These are phyloP conservation scores for Saguinus midas DNA, from an alignment of 2,113 vertebrate genomes.

Conservation along the genomic window DNA sequence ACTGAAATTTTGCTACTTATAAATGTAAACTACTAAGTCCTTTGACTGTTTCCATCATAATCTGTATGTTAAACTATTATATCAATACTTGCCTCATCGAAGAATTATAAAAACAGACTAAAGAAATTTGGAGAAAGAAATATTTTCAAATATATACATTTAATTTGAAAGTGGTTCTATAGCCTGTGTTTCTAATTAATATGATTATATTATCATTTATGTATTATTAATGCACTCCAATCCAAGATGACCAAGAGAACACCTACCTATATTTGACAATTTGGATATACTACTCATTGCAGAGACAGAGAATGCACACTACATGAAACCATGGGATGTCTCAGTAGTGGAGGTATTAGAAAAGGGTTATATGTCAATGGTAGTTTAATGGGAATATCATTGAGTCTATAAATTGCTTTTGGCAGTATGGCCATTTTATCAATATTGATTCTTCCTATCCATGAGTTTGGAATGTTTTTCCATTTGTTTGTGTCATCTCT, in stretches of 20 bases:
- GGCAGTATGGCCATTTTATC: too few species aligned
- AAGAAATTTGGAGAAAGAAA: neutral
- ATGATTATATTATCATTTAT: neutral
- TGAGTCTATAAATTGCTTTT: too few species aligned
- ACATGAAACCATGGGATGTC: accelerated
- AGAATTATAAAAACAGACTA: neutral
- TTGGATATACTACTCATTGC: accelerated
- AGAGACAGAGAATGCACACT: neutral
- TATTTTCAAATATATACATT: neutral
- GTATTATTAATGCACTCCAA: neutral
- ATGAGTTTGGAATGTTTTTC: too few species aligned
- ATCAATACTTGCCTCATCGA: neutral
- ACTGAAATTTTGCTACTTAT: neutral
- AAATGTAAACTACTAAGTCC: neutral
- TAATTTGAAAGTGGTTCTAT: neutral
- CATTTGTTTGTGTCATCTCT: too few species aligned
- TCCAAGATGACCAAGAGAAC: neutral
- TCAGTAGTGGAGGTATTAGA: neutral
- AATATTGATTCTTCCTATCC: too few species aligned
- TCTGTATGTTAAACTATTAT: neutral
- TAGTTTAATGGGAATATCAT: neutral
- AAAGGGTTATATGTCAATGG: neutral
- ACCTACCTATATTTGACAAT: neutral
- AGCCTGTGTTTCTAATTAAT: neutral
- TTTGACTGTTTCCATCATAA: neutral